Evolutionary conservation across 2,113 vertebrate species (phyloP).

Genomic region (Archilochus colubris): DNA sequence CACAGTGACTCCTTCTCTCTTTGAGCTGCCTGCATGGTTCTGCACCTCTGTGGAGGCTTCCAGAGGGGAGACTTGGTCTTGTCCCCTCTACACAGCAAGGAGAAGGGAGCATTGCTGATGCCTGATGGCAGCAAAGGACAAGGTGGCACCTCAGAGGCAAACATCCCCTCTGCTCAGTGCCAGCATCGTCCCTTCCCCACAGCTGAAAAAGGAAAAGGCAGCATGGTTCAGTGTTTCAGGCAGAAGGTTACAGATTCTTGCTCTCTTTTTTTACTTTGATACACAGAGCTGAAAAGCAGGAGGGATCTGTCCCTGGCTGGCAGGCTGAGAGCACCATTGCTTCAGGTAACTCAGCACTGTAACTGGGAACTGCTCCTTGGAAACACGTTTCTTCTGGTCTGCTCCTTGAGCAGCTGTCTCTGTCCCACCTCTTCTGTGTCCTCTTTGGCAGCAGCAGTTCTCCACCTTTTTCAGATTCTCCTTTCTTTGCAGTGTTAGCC

Average conservation of each 20-base stretch:
- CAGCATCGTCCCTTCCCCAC: neutral
- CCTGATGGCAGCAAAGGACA: neutral
- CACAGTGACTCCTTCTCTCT: neutral
- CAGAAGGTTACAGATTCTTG: neutral
- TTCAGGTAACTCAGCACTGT: neutral
- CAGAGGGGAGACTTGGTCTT: neutral
- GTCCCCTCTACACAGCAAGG: neutral
- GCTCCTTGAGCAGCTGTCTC: neutral
- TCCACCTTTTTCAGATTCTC: neutral
- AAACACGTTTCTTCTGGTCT: neutral
- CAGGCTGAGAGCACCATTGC: neutral
- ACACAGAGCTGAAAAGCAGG: neutral
- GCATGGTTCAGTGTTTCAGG: neutral
- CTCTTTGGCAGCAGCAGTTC: neutral
- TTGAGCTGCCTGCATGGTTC: neutral
- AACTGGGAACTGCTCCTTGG: neutral
- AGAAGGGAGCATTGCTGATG: neutral
- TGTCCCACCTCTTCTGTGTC: neutral
- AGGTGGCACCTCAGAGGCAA: rapidly evolving
- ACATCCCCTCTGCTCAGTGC: neutral
- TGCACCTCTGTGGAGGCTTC: neutral
- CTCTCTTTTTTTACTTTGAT: neutral
- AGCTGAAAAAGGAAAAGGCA: neutral
- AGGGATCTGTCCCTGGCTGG: neutral
- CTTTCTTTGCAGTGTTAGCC: neutral